Base-by-base conservation (phyloP, 2,797 vertebrate species). In the Coregonus ussuriensis region DNA sequence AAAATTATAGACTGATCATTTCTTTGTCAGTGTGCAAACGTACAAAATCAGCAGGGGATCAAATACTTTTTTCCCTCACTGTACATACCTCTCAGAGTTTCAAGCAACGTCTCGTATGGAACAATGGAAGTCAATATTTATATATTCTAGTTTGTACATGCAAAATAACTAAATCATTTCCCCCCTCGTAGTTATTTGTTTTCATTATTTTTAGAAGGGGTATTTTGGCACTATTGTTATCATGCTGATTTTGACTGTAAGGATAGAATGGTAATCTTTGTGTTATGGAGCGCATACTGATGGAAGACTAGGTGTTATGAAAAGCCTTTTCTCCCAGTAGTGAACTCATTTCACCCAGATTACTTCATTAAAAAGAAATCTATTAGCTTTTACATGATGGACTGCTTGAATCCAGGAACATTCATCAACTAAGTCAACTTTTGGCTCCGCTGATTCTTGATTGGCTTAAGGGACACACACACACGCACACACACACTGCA, bases 371-470 rank as follows among this genome's bases (percentile, higher is more conserved):
- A 29, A 33, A 66, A 66, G 29, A 66, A 59, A 59, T 66, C 11
- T 66, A 66, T 66, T 69, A 33, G 31, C 13, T 69, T 16, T 69
- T 69, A 29, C 29, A 66, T 66, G 29, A 66, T 66, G 67, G 67
- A 69, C 67, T 18, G 31, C 67, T 69, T 13, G 35, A 69, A 69
- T 69, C 67, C 18, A 35, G 16, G 35, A 31, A 35, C 67, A 69
- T 69, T 35, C 67, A 69, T 69, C 31, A 33, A 35, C 31, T 35
- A 41, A 35, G 18, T 69, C 67, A 69, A 69, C 31, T 35, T 5
- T 69, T 69, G 29, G 63, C 63, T 66, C 63, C 18, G 25, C 25
- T 66, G 63, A 66, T 31, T 66, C 13, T 31, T 66, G 63, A 66
- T 29, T 66, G 63, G 63, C 63, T 29, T 31, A 59, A 56, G 56